Evolutionary conservation across 2,113 vertebrate genomes (phyloP), one percentile per base, ranked within the genome.

Genomic region (Puntigrus tetrazona): DNA sequence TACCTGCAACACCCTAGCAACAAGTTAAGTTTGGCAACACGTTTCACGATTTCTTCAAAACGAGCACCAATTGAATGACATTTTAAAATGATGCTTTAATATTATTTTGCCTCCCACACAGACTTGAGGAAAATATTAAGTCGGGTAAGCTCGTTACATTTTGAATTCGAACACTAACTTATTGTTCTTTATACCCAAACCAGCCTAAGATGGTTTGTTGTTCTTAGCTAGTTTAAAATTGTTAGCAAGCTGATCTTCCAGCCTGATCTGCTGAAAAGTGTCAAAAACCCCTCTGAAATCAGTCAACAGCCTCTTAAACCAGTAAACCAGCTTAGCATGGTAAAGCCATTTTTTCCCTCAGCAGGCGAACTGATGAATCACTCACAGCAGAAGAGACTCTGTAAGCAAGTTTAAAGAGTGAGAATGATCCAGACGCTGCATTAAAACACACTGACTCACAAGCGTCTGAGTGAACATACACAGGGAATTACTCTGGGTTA

Each of bases 401-500:
- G 18, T 22, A 38, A 70, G 34, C 34, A 70, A 41, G 67, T 13
- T 36, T 69, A 34, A 69, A 50, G 47, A 50, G 69, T 72, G 38
- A 73, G 69, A 27, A 72, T 25, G 27, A 14, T 72, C 67, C 36
- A 72, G 20, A 10, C 36, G 1, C n/a, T 3, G 22, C 69, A 73
- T 73, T 73, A 73, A 73, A 73, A 80, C 38, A 47, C 57, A 59
- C 77, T 65, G 57, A 79, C 36, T 27, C 38, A 80, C 41, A 47
- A 31, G 27, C 7, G 78, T 78, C 77, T 78, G 55, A 63, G 36
- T 9, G 20, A 41, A 61, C n/a, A 61, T 59, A 61, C n/a, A 67
- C 27, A 41, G 41, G 5, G 59, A 80, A 67, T 47, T 45, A 67
- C 61, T 27, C n/a, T 45, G 22, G 14, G 69, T 55, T 27, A 41